Base-by-base conservation (phyloP, 2,113 vertebrate genomes). In the Microcebus griseorufus region DNA sequence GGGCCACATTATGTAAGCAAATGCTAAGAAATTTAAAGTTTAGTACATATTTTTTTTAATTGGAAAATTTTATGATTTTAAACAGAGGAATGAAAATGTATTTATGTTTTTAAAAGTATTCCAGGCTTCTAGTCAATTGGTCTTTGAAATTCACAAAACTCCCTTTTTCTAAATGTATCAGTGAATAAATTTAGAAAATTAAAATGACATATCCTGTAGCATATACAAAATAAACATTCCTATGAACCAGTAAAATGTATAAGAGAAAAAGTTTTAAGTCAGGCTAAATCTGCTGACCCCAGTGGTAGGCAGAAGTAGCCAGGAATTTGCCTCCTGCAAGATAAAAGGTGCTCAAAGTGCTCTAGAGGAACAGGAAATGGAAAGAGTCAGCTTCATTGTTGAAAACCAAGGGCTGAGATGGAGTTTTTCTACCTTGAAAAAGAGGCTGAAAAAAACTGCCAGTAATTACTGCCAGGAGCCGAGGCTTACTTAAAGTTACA, bases 11-110 rank as follows among this genome's bases (percentile, higher is more conserved):
- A 62, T 32, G 18, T 62, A 69, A 81, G 16, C 34, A 84, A 94
- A 79, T 37, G 55, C 64, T 58, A 48, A 91, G 18, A 79, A 73
- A 9, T 70, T 48, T 48, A n/a, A 85, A 60, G n/a, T 37, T 64
- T 65, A 92, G 65, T 82, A n/a, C 2, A 7, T 42, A 42, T 9
- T 3, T 53, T 70, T 76, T 78, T 25, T 13, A 55, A 72, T 13
- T 70, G 55, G 37, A 75, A 93, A 39, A 45, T 53, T 92, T 94
- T 69, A 84, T 39, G 2, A 81, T 84, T 94, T 94, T 92, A 70
- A 92, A 64, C 18, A 90, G 58, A 95, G 67, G 32, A 94, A 51
- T 87, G n/a, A 87, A 90, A 86, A 73, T 7, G 34, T 42, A 87
- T 86, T 70, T 95, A 11, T 14, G 17, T 92, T 88, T 97, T 88